Percentiles rank a stretch among this genome's conserved stretches.
These are phyloP conservation scores for Aethina tumida DNA, from an alignment of 1,140 invertebrate genomes.

Conservation along the genomic window DNA sequence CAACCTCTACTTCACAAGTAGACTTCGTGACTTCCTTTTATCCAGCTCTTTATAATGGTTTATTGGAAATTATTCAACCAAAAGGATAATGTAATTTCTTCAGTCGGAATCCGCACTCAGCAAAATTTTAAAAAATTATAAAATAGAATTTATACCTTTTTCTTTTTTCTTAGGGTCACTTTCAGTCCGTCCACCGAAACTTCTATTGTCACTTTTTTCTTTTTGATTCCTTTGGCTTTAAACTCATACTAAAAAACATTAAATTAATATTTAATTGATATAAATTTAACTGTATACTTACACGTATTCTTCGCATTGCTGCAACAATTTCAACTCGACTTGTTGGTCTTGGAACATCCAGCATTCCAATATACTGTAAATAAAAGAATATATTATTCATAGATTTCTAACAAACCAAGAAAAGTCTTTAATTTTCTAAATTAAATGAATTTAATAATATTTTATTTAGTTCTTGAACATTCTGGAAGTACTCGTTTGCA, in stretches of 20 bases:
- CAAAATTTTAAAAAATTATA: no score
- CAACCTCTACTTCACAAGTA: no score
- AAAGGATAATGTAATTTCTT: no score
- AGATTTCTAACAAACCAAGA: no score
- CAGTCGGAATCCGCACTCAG: no score
- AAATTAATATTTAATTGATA: conserved; percentile 1
- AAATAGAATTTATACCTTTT: conserved; percentile 38
- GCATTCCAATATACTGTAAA: conserved; percentile 91
- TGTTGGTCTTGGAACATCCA: conserved; percentile 91
- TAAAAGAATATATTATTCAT: conserved; percentile 21
- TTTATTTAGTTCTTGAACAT: no score
- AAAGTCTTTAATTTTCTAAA: no score
- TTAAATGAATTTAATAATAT: no score
- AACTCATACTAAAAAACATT: conserved; percentile 82
- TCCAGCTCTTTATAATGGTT: no score
- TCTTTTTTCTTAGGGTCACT: conserved; percentile 76
- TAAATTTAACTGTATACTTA: conserved; percentile 45
- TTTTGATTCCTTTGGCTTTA: conserved; percentile 94
- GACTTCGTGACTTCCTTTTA: no score
- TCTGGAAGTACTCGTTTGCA: no score
- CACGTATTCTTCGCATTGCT: conserved; percentile 94
- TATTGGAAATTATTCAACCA: no score
- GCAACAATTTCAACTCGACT: conserved; percentile 96
- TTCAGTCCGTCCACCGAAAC: conserved; percentile 92
- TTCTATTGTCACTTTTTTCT: conserved; percentile 91